Base-by-base conservation (phyloP, 2,888 invertebrate species). In the Tineola bisselliella region DNA sequence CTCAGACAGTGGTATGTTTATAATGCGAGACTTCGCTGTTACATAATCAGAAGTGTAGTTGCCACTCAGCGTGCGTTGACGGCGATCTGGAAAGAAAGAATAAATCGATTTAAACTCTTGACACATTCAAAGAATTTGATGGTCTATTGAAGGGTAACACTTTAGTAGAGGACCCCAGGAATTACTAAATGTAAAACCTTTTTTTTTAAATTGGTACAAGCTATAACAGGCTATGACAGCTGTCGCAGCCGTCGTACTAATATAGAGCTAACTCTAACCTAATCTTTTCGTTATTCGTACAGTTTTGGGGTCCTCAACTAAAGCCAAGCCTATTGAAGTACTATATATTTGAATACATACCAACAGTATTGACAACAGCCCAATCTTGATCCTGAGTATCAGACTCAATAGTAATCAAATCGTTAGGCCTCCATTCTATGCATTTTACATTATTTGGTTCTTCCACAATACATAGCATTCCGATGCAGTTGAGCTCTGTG, bases 371-470 rank as follows among this genome's bases (percentile, higher is more conserved):
- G 15, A 95, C 94, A 62, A 95, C 88, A 0, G 94, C 93, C 95
- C 95, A 95, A 70, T 94, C 94, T 70, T 93, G 93, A 71, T 93
- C 93, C 69, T 93, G 93, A 1, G 90, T 90, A 66, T 93, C 93
- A 0, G 91, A 90, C 66, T 94, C 93, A 8, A 90, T 88, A 12
- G 94, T 90, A 56, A 92, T 93, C 65, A 93, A 86, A 73, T 94
- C 94, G 63, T 91, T 91, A 0, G 94, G 94, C 71, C 92, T 91
- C 96, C 95, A 96, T 76, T 95, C 95, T 61, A 96, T 90, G 65
- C 88, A 90, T 64, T 90, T 89, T n/a, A 88, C 88, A 66, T 78
- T 78, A 61, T 87, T 78, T 61, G 88, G 80, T 69, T 90, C 90
- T 81, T 92, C 90, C 0, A 90, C 90, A 60, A 93, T 89, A 68